Evolutionary conservation across 2,888 invertebrate species (phyloP).

Genomic region (Mimas tiliae): DNA sequence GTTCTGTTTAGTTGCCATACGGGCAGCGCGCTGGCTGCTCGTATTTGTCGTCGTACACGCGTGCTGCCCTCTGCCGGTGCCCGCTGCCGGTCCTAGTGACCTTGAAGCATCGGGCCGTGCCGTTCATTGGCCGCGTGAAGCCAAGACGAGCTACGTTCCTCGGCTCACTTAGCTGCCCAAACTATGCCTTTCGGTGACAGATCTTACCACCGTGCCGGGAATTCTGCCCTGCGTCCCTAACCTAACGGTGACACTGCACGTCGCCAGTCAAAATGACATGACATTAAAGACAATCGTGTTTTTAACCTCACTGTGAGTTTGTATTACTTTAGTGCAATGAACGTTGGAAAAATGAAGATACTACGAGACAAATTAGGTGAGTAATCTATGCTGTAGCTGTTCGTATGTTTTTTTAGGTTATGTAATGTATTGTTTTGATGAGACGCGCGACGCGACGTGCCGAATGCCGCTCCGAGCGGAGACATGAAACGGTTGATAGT

Average conservation of each 20-base stretch:
- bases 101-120: slow-evolving; percentile 71
- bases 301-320: slow-evolving; percentile 68
- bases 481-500: slow-evolving; percentile 61
- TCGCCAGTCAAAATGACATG: slow-evolving; percentile 81
- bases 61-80: slow-evolving; percentile 69
- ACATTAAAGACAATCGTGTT: slow-evolving; percentile 55
- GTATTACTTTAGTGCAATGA: slow-evolving; percentile 57
- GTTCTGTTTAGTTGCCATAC: slow-evolving; percentile 78
- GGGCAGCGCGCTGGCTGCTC: slow-evolving; percentile 72
- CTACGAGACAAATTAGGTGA: slow-evolving; percentile 66
- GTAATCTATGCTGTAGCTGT: slow-evolving; percentile 43
- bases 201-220: slow-evolving; percentile 54
- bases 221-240: slow-evolving; percentile 52
- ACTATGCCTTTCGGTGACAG: slow-evolving; percentile 67
- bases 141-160: slow-evolving; percentile 67
- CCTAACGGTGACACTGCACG: slow-evolving; percentile 60
- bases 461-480: slow-evolving; percentile 40
- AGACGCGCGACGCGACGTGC: slow-evolving; percentile 41
- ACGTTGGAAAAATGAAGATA: slow-evolving; percentile 66
- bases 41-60: slow-evolving; percentile 50
- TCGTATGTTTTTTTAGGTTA: slow-evolving; percentile 63
- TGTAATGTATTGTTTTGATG: slow-evolving; percentile 66
- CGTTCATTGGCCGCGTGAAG: slow-evolving; percentile 79
- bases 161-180: slow-evolving; percentile 57
- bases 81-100: slow-evolving; percentile 65